A percentile compares a stretch with the other conserved stretches of the same genome.
phyloP scores from a whole-genome alignment of 2,888 invertebrate species.

The Tenthredo distinguenda region DNA sequence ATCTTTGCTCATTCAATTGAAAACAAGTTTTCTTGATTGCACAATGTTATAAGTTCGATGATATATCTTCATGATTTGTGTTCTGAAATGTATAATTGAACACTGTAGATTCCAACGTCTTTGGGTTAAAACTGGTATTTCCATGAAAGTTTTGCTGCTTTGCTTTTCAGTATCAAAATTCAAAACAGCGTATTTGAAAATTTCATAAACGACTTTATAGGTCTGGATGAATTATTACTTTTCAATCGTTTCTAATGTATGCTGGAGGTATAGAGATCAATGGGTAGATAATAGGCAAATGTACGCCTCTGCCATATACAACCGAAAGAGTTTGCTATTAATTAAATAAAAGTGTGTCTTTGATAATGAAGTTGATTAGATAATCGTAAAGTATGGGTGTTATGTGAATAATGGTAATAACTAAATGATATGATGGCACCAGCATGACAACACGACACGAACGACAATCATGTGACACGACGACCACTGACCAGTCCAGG shows the following conservation, averaged over 20 bases:
- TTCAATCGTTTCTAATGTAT: not conserved
- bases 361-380: slow-evolving; percentile 1
- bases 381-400: not conserved
- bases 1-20: not conserved
- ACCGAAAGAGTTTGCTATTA: not conserved
- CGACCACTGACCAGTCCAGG: slow-evolving; percentile 78
- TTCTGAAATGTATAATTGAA: not conserved
- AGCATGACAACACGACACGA: slow-evolving; percentile 79
- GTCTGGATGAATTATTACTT: not conserved
- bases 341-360: not conserved
- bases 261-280: not conserved
- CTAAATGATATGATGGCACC: slow-evolving; percentile 70
- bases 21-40: not conserved
- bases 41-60: not conserved
- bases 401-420: slow-evolving; percentile 22
- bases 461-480: slow-evolving; percentile 79
- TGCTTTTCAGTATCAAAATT: not conserved
- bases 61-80: not conserved
- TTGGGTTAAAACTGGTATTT: not conserved
- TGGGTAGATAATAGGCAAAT: not conserved
- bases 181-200: not conserved
- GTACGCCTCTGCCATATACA: not conserved
- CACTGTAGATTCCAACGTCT: not conserved
- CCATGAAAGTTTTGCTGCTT: not conserved
- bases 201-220: not conserved